These are phyloP conservation scores for Aporophyla nigra DNA, from an alignment of 2,888 invertebrate species.

Conservation along the genomic window DNA sequence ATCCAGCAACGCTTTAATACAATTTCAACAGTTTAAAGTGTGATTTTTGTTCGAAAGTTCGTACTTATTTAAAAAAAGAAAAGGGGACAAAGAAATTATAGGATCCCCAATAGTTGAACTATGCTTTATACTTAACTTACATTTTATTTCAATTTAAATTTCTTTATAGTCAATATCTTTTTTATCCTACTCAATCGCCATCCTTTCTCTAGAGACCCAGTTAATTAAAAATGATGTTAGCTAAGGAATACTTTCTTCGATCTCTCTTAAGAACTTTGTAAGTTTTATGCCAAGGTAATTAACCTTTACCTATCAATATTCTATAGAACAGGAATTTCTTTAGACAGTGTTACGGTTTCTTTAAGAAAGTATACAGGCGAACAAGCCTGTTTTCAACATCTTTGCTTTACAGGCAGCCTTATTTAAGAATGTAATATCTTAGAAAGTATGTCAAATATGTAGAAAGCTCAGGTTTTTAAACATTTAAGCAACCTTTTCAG, in stretches of 20 bases:
- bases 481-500: background rate
- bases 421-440: conserved; percentile 21
- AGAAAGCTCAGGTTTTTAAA: background rate
- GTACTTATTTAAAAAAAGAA: too few species aligned
- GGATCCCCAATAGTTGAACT: too few species aligned
- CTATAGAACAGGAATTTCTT: background rate
- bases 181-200: background rate
- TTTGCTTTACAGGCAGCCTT: background rate
- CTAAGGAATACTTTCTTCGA: background rate
- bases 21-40: too few species aligned
- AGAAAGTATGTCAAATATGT: background rate
- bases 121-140: too few species aligned
- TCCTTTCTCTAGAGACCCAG: background rate
- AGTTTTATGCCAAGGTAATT: conserved; percentile 33
- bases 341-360: background rate
- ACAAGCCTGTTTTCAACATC: background rate
- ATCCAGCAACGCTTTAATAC: background rate
- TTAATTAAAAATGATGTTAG: conserved; percentile 36
- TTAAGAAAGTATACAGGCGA: background rate
- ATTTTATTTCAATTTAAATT: background rate
- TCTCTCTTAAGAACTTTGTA: conserved; percentile 27
- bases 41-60: too few species aligned
- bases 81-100: too few species aligned
- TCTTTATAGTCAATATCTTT: background rate
- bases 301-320: conserved; percentile 10